Evolutionary conservation across 2,113 vertebrate species (phyloP), one percentile per base, ranked within the genome.

Genomic region (Cynopterus brachyotis): DNA sequence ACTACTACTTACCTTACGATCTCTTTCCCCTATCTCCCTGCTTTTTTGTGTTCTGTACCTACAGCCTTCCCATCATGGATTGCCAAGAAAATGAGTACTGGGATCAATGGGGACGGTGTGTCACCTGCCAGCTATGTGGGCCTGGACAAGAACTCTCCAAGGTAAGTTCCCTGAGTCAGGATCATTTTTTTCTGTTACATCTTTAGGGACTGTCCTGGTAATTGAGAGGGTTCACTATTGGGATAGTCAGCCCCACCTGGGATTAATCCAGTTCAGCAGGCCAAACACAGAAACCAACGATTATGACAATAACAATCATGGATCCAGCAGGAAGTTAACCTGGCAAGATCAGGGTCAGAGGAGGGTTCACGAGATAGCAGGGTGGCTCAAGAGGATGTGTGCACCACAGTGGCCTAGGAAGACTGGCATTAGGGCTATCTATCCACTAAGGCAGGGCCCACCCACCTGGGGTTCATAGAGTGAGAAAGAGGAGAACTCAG

Each of bases 111-210:
- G 98, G 98, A 92, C 97, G 95, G n/a, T 99, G 99, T 69, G 75
- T 88, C 81, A 98, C 97, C 40, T 99, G 99, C 97, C 98, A 97
- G 70, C 98, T 96, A 20, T 99, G 99, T 97, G 98, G 98, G 96
- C 98, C 99, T 0, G 99, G 99, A 47, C 96, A 98, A 91, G 99
- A 99, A 96, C 98, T 99, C 87, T 99, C 99, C 79, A 98, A 99
- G 98, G 99, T 99, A 98, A 98, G 86, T 6, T 0, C 9, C 24
- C 11, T 0, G 73, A 37, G 57, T 72, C 88, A 57, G 17, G 55
- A 40, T 66, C 79, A 22, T 40, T 60, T 30, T 30, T 19, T 80
- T 90, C 32, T 73, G 16, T 45, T 22, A 80, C 22, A 76, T 73
- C 16, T 88, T 88, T 62, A 47, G 19, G 24, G 95, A 81, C 6